phyloP scores from a whole-genome alignment of 2,113 vertebrate species.

The Ictalurus punctatus region DNA sequence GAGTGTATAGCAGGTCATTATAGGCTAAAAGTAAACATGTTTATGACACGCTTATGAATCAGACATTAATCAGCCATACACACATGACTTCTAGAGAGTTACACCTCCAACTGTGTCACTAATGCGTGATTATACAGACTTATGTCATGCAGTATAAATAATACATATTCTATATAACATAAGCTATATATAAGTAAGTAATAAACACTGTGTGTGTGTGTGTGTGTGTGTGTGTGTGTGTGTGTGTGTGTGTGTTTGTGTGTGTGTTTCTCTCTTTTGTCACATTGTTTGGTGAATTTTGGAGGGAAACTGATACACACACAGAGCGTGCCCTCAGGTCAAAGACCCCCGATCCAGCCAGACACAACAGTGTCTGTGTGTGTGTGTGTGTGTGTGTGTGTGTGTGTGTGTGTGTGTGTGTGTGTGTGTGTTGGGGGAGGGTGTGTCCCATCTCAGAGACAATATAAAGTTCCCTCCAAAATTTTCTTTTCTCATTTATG shows the following conservation, averaged over 20 bases:
- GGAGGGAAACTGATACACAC: constrained; percentile 52
- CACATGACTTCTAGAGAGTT: too few species aligned
- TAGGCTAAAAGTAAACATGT: too few species aligned
- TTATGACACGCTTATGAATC: too few species aligned
- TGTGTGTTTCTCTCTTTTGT: constrained; percentile 32
- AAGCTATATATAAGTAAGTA: too few species aligned
- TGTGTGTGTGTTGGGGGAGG: constrained; percentile 22
- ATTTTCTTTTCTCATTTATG: constrained; percentile 48
- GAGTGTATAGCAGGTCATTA: too few species aligned
- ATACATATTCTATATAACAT: too few species aligned
- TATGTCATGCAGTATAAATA: too few species aligned
- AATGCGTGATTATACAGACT: too few species aligned
- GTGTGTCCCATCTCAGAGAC: constrained; percentile 51
- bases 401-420: constrained; percentile 49
- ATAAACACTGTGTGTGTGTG: constrained; percentile 14
- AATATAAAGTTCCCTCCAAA: constrained; percentile 60
- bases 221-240: constrained; percentile 27
- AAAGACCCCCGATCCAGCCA: constrained; percentile 63
- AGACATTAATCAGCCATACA: too few species aligned
- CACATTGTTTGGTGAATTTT: constrained; percentile 43
- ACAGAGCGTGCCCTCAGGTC: constrained; percentile 52
- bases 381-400: constrained; percentile 49
- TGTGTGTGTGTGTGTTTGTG: constrained; percentile 22
- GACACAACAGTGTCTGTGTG: constrained; percentile 41
- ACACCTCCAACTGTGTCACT: too few species aligned